Percentiles rank a stretch among this genome's conserved stretches.
Conservation (phyloP, 2,797 vertebrate species). For the Lepilemur septentrionalis region DNA sequence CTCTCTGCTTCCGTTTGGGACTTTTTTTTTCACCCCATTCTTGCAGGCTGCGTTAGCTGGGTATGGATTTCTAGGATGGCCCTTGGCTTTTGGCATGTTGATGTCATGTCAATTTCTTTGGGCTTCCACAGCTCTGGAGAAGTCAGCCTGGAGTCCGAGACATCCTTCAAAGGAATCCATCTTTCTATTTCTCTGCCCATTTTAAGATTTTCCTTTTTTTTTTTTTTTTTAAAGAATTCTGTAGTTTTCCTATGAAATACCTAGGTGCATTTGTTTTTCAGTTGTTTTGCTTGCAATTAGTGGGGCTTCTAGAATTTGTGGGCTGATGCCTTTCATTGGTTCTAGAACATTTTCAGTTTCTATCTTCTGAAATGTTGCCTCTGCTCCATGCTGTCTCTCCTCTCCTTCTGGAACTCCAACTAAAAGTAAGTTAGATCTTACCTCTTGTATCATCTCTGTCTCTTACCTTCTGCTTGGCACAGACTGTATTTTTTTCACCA, state of each 20-base stretch:
- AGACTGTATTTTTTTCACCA: background rate
- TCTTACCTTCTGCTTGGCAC: background rate
- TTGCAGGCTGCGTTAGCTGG: too few relatives aligned
- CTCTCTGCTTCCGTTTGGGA: background rate
- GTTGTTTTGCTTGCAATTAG: background rate
- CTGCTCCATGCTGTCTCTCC: background rate
- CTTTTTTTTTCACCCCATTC: too few relatives aligned
- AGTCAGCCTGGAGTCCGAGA: background rate
- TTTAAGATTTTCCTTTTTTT: background rate
- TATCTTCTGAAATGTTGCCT: background rate
- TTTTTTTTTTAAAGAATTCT: background rate
- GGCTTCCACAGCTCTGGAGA: background rate
- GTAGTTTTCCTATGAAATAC: background rate
- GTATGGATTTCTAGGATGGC: background rate
- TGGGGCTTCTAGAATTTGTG: background rate
- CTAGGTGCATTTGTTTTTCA: background rate
- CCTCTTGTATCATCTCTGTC: background rate
- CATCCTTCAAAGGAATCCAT: background rate
- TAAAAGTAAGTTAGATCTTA: background rate
- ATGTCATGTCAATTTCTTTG: rapidly evolving
- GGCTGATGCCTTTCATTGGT: background rate
- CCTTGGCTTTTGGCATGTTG: rapidly evolving
- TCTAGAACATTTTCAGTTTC: background rate
- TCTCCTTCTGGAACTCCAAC: background rate
- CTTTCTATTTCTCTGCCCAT: background rate